Evolutionary conservation across 2,113 vertebrate genomes (phyloP), one percentile per base, ranked within the genome.

Genomic region (Dendropsophus ebraccatus): DNA sequence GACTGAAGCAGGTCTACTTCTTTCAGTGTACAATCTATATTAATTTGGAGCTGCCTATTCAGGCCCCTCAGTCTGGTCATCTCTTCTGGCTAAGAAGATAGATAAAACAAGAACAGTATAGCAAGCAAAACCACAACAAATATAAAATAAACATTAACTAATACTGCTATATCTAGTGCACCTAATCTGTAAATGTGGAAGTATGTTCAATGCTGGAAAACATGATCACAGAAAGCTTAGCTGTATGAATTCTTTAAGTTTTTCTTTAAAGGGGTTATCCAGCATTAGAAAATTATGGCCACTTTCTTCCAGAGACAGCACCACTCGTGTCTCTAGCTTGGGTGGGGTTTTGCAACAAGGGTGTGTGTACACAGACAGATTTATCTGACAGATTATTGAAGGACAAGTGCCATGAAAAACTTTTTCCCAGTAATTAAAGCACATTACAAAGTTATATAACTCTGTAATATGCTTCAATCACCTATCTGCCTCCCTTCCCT

Each of bases 1-100:
- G 97, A 97, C 86, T 97, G 96, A 93, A 98, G 96, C 87, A 99
- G 95, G 93, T 99, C 97, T 37, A 95, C 96, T 95, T 99, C 98
- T 95, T 99, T 99, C 93, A 97, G 92, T 88, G 96, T 97, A 94
- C 98, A 99, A 95, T 99, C 96, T 92, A 99, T 97, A 93, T 99
- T 96, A 93, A 99, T 99, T 94, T 99, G 97, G 88, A 99, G 97
- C 91, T 97, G 96, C 95, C 97, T 94, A 94, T 99, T 99, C 88
- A 96, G 94, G 89, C 95, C 95, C 90, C 98, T 96, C 90, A 99
- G 93, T 93, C 96, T 96, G 92, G 97, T 99, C 97, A 99, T 99
- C 91, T 99, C 98, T 91, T 99, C 98, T 89, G 97, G 96, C 98
- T 99, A 94, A 82, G 89, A 91, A 90, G 82, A 91, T 89, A 80